phyloP scores from a whole-genome alignment of 2,797 vertebrate genomes.

The Clarias fuscus region DNA sequence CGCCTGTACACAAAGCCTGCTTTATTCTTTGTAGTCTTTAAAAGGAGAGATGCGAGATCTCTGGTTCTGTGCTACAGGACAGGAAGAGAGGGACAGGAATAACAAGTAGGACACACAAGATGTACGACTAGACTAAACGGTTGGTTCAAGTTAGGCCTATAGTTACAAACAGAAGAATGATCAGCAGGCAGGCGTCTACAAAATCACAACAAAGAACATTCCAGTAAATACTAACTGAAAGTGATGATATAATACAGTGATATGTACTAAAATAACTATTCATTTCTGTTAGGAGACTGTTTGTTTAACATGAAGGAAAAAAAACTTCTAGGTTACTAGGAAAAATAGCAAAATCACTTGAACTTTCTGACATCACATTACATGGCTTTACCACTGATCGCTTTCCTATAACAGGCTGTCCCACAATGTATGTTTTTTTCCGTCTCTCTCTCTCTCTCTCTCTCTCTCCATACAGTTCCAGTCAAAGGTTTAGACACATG shows the following conservation, averaged over 20 bases:
- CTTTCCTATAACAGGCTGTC: background rate
- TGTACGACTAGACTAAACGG: conserved; percentile 77
- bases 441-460: no score
- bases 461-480: no score
- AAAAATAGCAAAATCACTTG: background rate
- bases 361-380: background rate
- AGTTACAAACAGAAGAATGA: background rate
- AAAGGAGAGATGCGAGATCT: conserved; percentile 60
- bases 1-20: conserved; percentile 69
- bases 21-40: conserved; percentile 71
- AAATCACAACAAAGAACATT: background rate
- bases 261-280: background rate
- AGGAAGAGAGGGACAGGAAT: conserved; percentile 59
- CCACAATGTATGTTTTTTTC: background rate
- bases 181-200: background rate
- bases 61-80: conserved; percentile 41
- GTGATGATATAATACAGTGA: background rate
- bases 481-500: no score
- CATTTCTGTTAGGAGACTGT: background rate
- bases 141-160: conserved; percentile 44
- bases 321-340: background rate
- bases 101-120: conserved; percentile 68
- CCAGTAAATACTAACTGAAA: background rate
- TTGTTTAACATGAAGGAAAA: background rate
- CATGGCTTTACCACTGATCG: background rate